Evolutionary conservation across 2,888 invertebrate genomes (phyloP).

Genomic region (Amblyjoppa fuscipennis): DNA sequence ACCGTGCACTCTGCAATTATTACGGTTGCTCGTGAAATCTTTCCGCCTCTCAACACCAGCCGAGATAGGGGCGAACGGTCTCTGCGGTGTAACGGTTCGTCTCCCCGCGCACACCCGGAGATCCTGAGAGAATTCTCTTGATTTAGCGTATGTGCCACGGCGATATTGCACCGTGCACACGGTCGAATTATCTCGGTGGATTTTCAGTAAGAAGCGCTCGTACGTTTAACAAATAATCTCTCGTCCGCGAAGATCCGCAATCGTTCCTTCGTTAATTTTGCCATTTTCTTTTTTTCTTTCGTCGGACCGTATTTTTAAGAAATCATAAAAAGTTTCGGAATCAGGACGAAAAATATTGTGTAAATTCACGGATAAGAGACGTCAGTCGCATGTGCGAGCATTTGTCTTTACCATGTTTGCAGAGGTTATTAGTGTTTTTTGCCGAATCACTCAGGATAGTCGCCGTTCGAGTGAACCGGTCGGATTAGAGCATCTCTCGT

Average conservation of each 20-base stretch:
- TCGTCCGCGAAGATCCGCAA: too few relatives aligned
- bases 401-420: constrained; percentile 38
- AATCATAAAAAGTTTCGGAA: background rate
- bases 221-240: background rate
- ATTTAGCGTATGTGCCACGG: constrained; percentile 18
- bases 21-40: constrained; percentile 62
- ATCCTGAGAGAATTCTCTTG: constrained; percentile 36
- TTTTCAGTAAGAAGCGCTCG: background rate
- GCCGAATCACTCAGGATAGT: constrained; percentile 55
- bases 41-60: constrained; percentile 60
- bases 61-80: constrained; percentile 36
- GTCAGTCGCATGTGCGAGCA: background rate
- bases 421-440: constrained; percentile 57
- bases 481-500: constrained; percentile 50
- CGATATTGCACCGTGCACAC: background rate
- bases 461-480: constrained; percentile 54
- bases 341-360: background rate
- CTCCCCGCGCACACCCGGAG: constrained; percentile 1
- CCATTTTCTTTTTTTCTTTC: background rate
- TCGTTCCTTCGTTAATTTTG: too few relatives aligned
- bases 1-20: constrained; percentile 56
- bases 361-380: background rate
- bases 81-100: background rate
- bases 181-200: constrained; percentile 2
- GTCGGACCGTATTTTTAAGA: background rate